Percentiles rank a stretch among this genome's conserved stretches.
Conservation (phyloP, 2,113 vertebrate species). For the Prionailurus bengalensis region DNA sequence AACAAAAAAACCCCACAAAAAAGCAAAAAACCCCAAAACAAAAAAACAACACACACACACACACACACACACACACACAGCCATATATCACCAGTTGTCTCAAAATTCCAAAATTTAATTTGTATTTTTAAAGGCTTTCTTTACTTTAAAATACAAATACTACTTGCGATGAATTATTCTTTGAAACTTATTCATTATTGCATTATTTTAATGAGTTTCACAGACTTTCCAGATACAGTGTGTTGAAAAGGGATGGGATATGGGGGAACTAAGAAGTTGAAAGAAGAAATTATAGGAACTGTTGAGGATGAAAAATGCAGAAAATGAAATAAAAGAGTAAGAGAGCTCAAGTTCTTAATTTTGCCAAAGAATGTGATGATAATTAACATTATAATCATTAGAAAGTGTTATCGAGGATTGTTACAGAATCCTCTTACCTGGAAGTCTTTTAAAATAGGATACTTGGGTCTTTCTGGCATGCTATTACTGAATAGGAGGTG, state of each 20-base stretch:
- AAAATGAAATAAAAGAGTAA: not conserved
- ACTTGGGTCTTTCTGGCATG: not conserved
- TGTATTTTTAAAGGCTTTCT: constrained; percentile 22
- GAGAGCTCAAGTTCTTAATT: not conserved
- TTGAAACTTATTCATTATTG: not conserved
- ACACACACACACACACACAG: no score
- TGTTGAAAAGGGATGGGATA: not conserved
- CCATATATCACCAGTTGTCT: not conserved
- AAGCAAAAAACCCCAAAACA: no score
- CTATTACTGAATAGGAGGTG: not conserved
- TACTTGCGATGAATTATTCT: not conserved
- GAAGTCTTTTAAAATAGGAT: not conserved
- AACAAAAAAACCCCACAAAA: not conserved
- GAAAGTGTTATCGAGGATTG: not conserved
- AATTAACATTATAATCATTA: constrained; percentile 9
- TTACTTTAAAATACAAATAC: not conserved
- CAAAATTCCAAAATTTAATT: constrained; percentile 13
- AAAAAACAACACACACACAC: not conserved
- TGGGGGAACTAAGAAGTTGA: not conserved
- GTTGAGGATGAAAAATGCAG: constrained; percentile 3
- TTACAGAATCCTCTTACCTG: not conserved
- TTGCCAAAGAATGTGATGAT: not conserved
- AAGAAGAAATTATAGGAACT: not conserved
- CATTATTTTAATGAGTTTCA: constrained; percentile 8
- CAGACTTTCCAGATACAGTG: not conserved